Conservation (phyloP, 2,797 vertebrate genomes). For the Centroberyx gerrardi region DNA sequence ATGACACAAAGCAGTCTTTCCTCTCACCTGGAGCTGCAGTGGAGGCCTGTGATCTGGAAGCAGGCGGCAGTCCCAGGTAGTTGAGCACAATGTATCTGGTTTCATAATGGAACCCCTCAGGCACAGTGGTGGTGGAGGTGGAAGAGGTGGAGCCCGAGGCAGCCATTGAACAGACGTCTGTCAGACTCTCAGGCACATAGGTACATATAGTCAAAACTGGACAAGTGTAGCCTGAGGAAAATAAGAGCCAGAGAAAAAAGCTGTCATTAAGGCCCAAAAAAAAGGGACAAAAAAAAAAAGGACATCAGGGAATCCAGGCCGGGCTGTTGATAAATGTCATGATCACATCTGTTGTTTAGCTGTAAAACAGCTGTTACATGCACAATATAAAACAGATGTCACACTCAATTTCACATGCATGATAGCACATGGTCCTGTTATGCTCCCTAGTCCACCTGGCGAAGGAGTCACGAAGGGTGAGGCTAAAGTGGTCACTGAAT, state of each 20-base stretch:
- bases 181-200: conserved; percentile 79
- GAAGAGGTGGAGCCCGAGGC: conserved; percentile 79
- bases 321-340: background rate
- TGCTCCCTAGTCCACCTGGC: background rate
- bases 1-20: background rate
- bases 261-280: background rate
- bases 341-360: background rate
- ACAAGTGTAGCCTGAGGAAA: conserved; percentile 64
- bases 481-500: background rate
- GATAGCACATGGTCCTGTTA: conserved; percentile 2
- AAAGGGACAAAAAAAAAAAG: background rate
- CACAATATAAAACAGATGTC: background rate
- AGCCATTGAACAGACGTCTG: conserved; percentile 79
- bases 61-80: conserved; percentile 90
- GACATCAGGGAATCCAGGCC: background rate
- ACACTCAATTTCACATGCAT: background rate
- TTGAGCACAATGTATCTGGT: conserved; percentile 95
- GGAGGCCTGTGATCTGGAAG: conserved; percentile 71
- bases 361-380: conserved; percentile 25
- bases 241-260: conserved; percentile 9
- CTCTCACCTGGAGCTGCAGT: conserved; percentile 85
- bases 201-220: conserved; percentile 64
- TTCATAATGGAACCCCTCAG: conserved; percentile 95
- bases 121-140: conserved; percentile 86
- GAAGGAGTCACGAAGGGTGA: background rate